Conservation (phyloP, 2,888 invertebrate species). For the Pyrrhia umbra region DNA sequence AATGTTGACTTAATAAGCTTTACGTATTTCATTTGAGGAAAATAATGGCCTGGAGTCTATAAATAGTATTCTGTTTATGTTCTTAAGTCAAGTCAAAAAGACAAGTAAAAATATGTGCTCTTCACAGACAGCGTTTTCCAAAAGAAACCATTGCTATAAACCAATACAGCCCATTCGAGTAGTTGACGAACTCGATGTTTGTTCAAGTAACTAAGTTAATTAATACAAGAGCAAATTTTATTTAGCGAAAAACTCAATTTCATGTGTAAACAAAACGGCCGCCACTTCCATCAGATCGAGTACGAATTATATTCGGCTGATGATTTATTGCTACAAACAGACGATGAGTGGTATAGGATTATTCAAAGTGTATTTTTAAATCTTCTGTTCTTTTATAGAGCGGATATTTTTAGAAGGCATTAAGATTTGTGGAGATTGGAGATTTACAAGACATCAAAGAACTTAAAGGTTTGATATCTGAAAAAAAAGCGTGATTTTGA, state of each 20-base stretch:
- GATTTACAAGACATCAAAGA: conserved; percentile 32
- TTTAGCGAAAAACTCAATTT: conserved; percentile 79
- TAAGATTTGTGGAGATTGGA: conserved; percentile 20
- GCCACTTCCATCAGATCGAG: conserved; percentile 62
- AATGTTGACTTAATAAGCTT: conserved; percentile 19
- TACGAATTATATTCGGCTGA: conserved; percentile 62
- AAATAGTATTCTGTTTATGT: conserved; percentile 47
- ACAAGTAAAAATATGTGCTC: conserved; percentile 32
- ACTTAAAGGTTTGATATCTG: conserved; percentile 15
- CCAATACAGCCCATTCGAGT: conserved; percentile 64
- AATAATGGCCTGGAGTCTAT: conserved; percentile 18
- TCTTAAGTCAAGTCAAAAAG: too few species aligned
- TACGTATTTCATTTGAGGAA: conserved; percentile 17
- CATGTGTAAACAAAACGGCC: conserved; percentile 72
- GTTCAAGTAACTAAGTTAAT: conserved; percentile 77
- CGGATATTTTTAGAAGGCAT: conserved; percentile 32
- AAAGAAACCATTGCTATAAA: conserved; percentile 67
- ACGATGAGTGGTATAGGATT: conserved; percentile 47
- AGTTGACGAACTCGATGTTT: conserved; percentile 69
- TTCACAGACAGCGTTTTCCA: conserved; percentile 58
- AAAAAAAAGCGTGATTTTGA: conserved; percentile 25
- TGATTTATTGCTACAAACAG: conserved; percentile 66
- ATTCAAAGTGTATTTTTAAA: conserved; percentile 39
- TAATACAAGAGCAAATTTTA: conserved; percentile 77
- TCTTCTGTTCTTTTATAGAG: conserved; percentile 7